phyloP scores from a whole-genome alignment of 2,113 vertebrate genomes.

The Pan paniscus region DNA sequence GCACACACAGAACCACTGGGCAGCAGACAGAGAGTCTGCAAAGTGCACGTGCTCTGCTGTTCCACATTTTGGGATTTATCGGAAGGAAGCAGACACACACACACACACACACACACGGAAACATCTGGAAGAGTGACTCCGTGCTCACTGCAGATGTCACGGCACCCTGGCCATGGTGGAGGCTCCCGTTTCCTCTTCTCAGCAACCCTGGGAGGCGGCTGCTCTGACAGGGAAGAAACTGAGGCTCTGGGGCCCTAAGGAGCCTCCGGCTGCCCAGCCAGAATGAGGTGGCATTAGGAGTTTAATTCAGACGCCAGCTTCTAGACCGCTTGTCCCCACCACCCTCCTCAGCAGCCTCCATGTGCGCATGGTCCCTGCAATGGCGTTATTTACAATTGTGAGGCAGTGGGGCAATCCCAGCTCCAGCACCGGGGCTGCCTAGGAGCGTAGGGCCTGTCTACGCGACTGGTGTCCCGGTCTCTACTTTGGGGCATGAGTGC shows the following conservation, averaged over 20 bases:
- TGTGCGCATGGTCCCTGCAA: accelerated
- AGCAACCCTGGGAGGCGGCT: background rate
- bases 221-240: background rate
- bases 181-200: accelerated
- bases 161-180: accelerated
- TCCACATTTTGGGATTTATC: background rate
- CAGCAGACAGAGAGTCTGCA: background rate
- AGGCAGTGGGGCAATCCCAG: background rate
- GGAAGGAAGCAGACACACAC: background rate
- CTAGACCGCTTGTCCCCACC: accelerated
- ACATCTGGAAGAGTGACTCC: too few species aligned
- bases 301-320: too few species aligned
- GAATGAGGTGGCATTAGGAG: accelerated
- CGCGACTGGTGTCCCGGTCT: background rate
- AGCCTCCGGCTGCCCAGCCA: accelerated
- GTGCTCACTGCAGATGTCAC: accelerated
- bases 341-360: accelerated
- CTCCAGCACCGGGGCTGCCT: background rate
- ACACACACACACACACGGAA: background rate
- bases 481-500: background rate
- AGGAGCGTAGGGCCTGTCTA: accelerated
- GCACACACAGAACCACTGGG: accelerated
- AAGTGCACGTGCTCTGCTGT: accelerated
- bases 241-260: background rate
- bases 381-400: accelerated